Percentiles rank a stretch among this genome's conserved stretches.
phyloP scores from a whole-genome alignment of 2,797 vertebrate species.

The Dicrostonyx torquatus region DNA sequence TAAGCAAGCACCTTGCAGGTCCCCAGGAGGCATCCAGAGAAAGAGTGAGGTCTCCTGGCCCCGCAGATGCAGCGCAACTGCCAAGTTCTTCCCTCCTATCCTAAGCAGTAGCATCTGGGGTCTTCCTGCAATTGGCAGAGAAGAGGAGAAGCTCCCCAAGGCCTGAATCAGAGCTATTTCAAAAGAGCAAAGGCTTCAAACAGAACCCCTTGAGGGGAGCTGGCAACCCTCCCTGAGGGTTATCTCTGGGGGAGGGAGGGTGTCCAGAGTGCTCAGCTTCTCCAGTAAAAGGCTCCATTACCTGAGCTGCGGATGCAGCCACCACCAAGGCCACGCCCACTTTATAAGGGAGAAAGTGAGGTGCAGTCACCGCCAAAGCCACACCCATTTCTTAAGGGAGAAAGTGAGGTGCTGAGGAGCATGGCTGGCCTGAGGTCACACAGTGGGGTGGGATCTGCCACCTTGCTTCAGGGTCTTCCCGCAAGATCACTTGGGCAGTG shows the following conservation, averaged over 20 bases:
- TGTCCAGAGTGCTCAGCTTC: not conserved
- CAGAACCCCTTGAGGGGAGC: not conserved
- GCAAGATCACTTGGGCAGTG: not conserved
- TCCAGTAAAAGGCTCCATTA: not conserved
- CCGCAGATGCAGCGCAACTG: not conserved
- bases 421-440: not conserved
- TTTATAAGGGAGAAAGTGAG: constrained; percentile 22
- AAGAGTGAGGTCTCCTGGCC: not conserved
- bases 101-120: not conserved
- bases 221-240: not conserved
- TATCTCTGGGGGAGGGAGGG: not conserved
- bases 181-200: constrained; percentile 22
- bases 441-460: not conserved
- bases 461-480: not conserved
- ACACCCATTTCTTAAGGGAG: not conserved
- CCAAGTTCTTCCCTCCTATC: not conserved
- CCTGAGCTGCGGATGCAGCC: not conserved
- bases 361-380: not conserved
- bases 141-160: not conserved
- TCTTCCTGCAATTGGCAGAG: not conserved
- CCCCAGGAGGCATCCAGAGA: not conserved
- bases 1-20: not conserved
- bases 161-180: not conserved
- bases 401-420: not conserved
- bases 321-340: not conserved